Percentiles rank a stretch among this genome's conserved stretches.
phyloP scores from a whole-genome alignment of 2,888 invertebrate genomes.

The Athalia cordata region DNA sequence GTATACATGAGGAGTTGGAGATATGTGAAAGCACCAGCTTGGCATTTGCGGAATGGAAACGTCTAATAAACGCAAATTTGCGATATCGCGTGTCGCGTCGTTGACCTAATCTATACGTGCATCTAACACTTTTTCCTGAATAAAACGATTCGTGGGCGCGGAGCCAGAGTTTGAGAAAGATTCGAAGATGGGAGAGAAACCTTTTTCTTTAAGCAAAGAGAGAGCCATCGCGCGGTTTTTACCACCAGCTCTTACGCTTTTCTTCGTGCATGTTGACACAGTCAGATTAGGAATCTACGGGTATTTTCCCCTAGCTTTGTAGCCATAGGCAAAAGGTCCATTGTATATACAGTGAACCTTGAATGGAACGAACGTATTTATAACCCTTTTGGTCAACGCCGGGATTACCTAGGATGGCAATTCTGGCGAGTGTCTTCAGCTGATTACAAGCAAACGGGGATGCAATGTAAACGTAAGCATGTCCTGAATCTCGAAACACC shows the following conservation, averaged over 20 bases:
- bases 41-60: constrained; percentile 16
- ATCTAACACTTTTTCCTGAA: constrained; percentile 19
- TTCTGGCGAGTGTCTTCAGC: constrained; percentile 39
- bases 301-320: not conserved
- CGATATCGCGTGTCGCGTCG: constrained; percentile 30
- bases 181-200: not conserved
- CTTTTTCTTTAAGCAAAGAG: not conserved
- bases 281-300: not conserved
- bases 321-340: constrained; percentile 3
- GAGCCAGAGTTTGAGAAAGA: constrained; percentile 30
- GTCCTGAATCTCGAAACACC: constrained; percentile 13
- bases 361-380: constrained; percentile 17
- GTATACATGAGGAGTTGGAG: not conserved
- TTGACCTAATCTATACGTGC: constrained; percentile 25
- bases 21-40: constrained; percentile 13
- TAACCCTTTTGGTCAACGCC: constrained; percentile 33
- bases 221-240: not conserved
- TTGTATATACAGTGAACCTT: constrained; percentile 18
- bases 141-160: not conserved
- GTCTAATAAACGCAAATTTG: constrained; percentile 42
- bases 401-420: constrained; percentile 18
- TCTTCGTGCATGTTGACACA: not conserved
- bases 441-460: constrained; percentile 25
- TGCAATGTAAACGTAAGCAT: constrained; percentile 28
- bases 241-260: not conserved